These are phyloP conservation scores for Metalampra italica DNA, from an alignment of 2,888 invertebrate species.

Conservation along the genomic window DNA sequence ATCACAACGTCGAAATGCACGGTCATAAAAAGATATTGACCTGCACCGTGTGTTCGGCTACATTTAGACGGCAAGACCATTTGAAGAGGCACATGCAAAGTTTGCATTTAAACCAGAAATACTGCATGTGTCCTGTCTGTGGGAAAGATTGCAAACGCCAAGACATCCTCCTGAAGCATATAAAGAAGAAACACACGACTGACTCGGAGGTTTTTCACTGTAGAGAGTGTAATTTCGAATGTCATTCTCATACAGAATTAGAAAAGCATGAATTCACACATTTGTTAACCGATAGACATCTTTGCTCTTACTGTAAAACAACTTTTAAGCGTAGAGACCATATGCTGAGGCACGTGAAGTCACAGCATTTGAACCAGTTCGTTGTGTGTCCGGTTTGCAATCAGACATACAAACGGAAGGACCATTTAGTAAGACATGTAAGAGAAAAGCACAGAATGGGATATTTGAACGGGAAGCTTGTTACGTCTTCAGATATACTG, in stretches of 20 bases:
- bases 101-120: slow-evolving; percentile 29
- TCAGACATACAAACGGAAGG: slow-evolving; percentile 44
- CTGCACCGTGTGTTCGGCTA: slow-evolving; percentile 35
- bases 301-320: slow-evolving; percentile 38
- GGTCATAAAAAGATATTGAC: slow-evolving; percentile 26
- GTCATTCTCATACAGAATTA: slow-evolving; percentile 21
- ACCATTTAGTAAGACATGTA: slow-evolving; percentile 47
- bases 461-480: slow-evolving; percentile 33
- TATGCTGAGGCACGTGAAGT: slow-evolving; percentile 47
- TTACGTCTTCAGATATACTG: slow-evolving; percentile 28
- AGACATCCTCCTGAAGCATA: slow-evolving; percentile 36
- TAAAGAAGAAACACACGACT: slow-evolving; percentile 33
- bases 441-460: slow-evolving; percentile 50
- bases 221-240: slow-evolving; percentile 33
- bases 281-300: slow-evolving; percentile 26
- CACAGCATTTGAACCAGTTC: slow-evolving; percentile 39
- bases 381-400: slow-evolving; percentile 41
- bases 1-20: slow-evolving; percentile 39
- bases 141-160: slow-evolving; percentile 32
- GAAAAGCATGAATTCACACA: slow-evolving; percentile 40
- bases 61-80: slow-evolving; percentile 44
- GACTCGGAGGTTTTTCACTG: slow-evolving; percentile 31
- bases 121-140: slow-evolving; percentile 40
- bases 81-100: slow-evolving; percentile 44
- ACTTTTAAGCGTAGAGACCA: slow-evolving; percentile 50